Evolutionary conservation across 2,888 invertebrate genomes (phyloP), one percentile per base, ranked within the genome.

Genomic region (Epicampocera succincta): DNA sequence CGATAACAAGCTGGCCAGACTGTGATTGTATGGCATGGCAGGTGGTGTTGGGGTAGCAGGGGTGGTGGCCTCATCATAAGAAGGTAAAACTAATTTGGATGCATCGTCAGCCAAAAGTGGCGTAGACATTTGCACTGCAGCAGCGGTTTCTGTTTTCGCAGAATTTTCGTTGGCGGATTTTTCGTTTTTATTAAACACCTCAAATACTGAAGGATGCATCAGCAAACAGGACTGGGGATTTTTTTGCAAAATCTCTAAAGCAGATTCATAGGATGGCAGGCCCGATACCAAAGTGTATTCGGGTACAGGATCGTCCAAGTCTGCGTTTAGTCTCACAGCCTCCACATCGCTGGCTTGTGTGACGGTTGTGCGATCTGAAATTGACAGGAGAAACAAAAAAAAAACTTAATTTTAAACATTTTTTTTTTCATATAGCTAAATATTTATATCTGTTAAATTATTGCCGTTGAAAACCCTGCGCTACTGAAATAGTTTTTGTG

Each of bases 261-360:
- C 94, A 84, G 93, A 93, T 76, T 93, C 93, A 88, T 94, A 94
- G 58, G 92, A 92, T 21, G 94, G 94, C 68, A 94, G 87, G 13
- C 94, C 94, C 21, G 94, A 93, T 52, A 93, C 94, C 65, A 93
- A 89, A 11, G 93, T 93, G 87, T 94, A 94, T 85, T 93, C 93
- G 40, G 94, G 94, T 80, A 94, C 90, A 12, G 93, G 92, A 85
- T 93, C 93, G 52, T 91, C 89, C n/a, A 91, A 87, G 66, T 90
- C 88, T 61, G 88, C 86, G 54, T 88, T 88, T 29, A 90, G 61
- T 85, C 91, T 91, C 58, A 88, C 83, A 44, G 89, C 88, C 85
- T 91, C 91, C n/a, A 87, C 86, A 72, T 91, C 91, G 42, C 9
- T 38, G 6, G 78, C 46, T 21, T 73, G 80, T 4, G 76, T 42